phyloP scores from a whole-genome alignment of 2,113 vertebrate genomes.

The Taurulus bubalis region DNA sequence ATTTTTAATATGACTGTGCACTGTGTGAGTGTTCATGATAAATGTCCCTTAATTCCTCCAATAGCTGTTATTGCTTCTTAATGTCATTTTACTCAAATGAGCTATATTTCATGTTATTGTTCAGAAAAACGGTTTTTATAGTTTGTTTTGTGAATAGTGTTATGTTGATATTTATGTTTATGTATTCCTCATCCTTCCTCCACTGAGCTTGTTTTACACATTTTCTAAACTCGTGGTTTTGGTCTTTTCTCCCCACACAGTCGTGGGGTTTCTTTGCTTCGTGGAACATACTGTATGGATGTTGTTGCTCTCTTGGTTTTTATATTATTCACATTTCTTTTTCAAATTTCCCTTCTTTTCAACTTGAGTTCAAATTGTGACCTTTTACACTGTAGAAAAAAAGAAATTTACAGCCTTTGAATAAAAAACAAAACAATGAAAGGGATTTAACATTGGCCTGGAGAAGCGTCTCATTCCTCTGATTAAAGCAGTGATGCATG shows the following conservation, averaged over 20 bases:
- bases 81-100: slow-evolving; percentile 43
- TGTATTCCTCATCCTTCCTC: slow-evolving; percentile 17
- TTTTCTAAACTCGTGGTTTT: slow-evolving; percentile 31
- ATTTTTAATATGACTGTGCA: slow-evolving; percentile 78
- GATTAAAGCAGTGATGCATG: not conserved
- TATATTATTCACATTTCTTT: slow-evolving; percentile 40
- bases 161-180: slow-evolving; percentile 20
- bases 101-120: slow-evolving; percentile 51
- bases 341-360: slow-evolving; percentile 32
- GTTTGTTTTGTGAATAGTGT: slow-evolving; percentile 56
- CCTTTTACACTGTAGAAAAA: slow-evolving; percentile 82
- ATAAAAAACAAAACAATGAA: slow-evolving; percentile 71
- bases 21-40: slow-evolving; percentile 61
- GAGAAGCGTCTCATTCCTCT: not conserved
- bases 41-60: slow-evolving; percentile 46
- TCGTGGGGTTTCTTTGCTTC: slow-evolving; percentile 40
- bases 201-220: slow-evolving; percentile 3
- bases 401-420: slow-evolving; percentile 75
- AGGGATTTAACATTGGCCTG: slow-evolving; percentile 18
- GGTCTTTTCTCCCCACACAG: not conserved
- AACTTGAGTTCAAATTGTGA: slow-evolving; percentile 68
- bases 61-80: slow-evolving; percentile 38
- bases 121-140: slow-evolving; percentile 48
- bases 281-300: slow-evolving; percentile 56
- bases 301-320: slow-evolving; percentile 59